Evolutionary conservation across 2,888 invertebrate genomes (phyloP), one percentile per base, ranked within the genome.

Genomic region (Aphrophora alni): DNA sequence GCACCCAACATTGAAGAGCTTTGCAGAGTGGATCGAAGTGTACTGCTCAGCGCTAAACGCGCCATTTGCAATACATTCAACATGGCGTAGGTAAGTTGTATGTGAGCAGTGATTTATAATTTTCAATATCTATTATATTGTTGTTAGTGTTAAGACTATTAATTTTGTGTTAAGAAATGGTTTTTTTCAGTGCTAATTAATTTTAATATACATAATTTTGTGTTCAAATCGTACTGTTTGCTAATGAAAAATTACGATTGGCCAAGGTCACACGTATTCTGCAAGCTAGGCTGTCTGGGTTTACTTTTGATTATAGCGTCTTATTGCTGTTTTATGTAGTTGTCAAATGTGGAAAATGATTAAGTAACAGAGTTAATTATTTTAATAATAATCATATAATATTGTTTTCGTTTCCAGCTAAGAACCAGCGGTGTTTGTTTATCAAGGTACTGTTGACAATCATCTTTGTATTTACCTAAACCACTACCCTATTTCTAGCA

Each of bases 11-110:
- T 44, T 44, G 44, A 14, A 44, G 44, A 14, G 44, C 7, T 12
- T 10, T 44, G 44, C 44, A 44, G 44, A 44, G 12, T 12, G 12
- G 44, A 44, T 44, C 44, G 44, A 44, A 44, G 44, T 44, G 44
- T 44, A 44, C 17, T 44, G 44, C 44, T 44, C 14, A 7, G 44
- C 44, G 14, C 14, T 44, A 68, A 76, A 33, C 76, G 76, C 76
- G 76, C 76, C 76, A 76, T 76, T 76, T 76, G 76, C 78, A 78
- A 44, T 75, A 78, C 33, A 28, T 78, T 73, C 78, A 78, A 73
- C 72, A 78, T 78, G 78, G 78, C 78, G 27, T 27, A 27, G 44
- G 78, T 78, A 73, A 78, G 78, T 78, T 59, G n/a, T 51, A 28
- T 59, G 21, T 24, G 33, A 26, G 38, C 26, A 73, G 69, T 24